Base-by-base conservation (phyloP, 2,113 vertebrate species). In the Anhinga rufa region DNA sequence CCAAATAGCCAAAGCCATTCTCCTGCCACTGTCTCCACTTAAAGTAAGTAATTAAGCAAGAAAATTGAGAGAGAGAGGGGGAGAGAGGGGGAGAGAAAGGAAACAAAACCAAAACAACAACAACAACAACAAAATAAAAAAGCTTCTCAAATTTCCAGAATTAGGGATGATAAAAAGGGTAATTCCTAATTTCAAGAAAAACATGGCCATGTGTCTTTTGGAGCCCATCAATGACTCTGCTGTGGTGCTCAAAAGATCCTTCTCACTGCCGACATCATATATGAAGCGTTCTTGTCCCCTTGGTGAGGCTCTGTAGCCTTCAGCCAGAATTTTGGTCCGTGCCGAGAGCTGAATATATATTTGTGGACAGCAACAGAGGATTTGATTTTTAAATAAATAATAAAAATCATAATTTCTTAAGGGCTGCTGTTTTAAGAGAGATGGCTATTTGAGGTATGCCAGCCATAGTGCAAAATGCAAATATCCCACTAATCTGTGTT, bases 21-120 rank as follows among this genome's bases (percentile, higher is more conserved):
- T 81, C 28, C 46, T 74, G 36, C 7, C 31, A 70, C 1, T 2
- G 21, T 44, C 75, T 70, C n/a, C n/a, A 65, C 9, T 75, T 48
- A 46, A 65, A 81, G 13, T 32, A 83, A 70, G 31, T 51, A 68
- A 88, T 74, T 48, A 95, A 55, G 38, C 19, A 88, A 78, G 38
- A 92, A 76, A 20, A 52, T 0, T 31, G 16, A 5, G 1, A 14
- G 17, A 8, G 9, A 17, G 10, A 2, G 25, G 15, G 10, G 15
- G 17, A 8, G 9, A 17, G 10, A 2, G 25, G 15, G 10, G 15
- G 9, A 10, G 17, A 14, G 6, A 12, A 4, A 9, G 6, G 28
- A 12, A 69, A 7, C 36, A 34, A n/a, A 20, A 19, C 9, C 38
- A 40, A 40, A 40, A 40, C 38, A 40, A 40, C 38, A 40, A 40